Conservation (phyloP, 1,140 invertebrate species). For the Ceratina japonica region DNA sequence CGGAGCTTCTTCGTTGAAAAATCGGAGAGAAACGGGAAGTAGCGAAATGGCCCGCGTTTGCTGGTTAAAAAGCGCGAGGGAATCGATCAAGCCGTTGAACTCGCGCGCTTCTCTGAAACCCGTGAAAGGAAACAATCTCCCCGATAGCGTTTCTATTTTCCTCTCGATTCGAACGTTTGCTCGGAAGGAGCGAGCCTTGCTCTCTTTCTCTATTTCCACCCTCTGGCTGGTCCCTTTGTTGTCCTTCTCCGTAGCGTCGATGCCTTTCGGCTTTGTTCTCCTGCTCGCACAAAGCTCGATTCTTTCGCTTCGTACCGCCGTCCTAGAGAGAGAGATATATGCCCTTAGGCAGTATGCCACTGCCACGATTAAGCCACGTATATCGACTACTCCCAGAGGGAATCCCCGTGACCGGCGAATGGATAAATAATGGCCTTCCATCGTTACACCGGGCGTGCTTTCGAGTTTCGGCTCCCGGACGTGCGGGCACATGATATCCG, state of each 20-base stretch:
- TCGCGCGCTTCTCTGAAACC: neutral
- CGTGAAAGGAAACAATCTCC: slow-evolving; percentile 40
- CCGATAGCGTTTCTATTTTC: slow-evolving; percentile 32
- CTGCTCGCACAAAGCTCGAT: slow-evolving; percentile 47
- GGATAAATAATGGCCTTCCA: slow-evolving; percentile 74
- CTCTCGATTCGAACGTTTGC: slow-evolving; percentile 7
- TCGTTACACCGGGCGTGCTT: slow-evolving; percentile 43
- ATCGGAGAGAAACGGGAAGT: neutral
- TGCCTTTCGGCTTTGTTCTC: slow-evolving; percentile 47
- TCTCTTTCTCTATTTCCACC: too few relatives aligned
- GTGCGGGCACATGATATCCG: slow-evolving; percentile 31
- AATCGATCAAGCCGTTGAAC: slow-evolving; percentile 20
- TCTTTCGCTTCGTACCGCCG: slow-evolving; percentile 36
- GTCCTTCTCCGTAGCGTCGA: slow-evolving; percentile 1
- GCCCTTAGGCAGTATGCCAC: slow-evolving; percentile 54
- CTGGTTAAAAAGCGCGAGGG: slow-evolving; percentile 7
- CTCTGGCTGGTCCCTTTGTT: slow-evolving; percentile 1
- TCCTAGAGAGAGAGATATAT: slow-evolving; percentile 23
- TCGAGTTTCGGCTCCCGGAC: slow-evolving; percentile 5
- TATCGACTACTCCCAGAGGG: slow-evolving; percentile 68
- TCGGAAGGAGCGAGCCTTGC: slow-evolving; percentile 7
- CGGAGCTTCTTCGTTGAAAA: neutral
- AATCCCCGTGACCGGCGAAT: slow-evolving; percentile 70
- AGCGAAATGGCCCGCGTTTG: neutral
- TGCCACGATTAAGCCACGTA: slow-evolving; percentile 72